A percentile compares a stretch with the other conserved stretches of the same genome.
Conservation (phyloP, 2,113 vertebrate genomes). For the Thinocorus orbignyianus region DNA sequence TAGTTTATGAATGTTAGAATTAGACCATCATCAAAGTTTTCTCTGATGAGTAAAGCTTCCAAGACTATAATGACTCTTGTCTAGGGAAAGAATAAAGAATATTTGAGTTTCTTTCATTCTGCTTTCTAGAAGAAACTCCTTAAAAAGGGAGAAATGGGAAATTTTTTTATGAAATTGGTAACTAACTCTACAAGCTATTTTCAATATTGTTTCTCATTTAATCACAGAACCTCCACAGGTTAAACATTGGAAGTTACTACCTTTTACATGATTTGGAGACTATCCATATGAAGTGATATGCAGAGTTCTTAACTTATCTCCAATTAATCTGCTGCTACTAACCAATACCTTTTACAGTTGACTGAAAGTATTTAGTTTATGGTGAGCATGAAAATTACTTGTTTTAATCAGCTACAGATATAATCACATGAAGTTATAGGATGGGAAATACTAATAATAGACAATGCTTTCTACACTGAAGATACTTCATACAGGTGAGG, state of each 20-base stretch:
- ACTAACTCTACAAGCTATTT: neutral
- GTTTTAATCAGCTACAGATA: neutral
- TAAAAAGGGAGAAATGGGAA: neutral
- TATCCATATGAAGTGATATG: neutral
- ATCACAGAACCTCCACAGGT: neutral
- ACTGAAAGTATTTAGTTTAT: neutral
- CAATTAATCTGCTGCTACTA: neutral
- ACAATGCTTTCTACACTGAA: neutral
- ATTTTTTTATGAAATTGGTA: neutral
- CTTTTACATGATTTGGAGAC: neutral
- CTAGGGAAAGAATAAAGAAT: neutral
- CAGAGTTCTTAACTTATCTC: neutral
- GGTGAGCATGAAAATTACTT: neutral
- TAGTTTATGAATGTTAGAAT: neutral
- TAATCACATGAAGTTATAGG: neutral
- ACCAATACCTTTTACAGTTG: neutral
- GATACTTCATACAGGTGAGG: neutral
- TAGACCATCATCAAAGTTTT: neutral
- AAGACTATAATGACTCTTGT: neutral
- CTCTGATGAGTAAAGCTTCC: neutral
- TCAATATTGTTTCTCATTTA: neutral
- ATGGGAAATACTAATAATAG: neutral
- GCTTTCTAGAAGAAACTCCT: neutral
- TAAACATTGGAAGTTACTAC: neutral
- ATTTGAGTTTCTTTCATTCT: neutral